These are phyloP conservation scores for Basileuterus tristriatus DNA, from an alignment of 2,797 vertebrate species.

Conservation along the genomic window DNA sequence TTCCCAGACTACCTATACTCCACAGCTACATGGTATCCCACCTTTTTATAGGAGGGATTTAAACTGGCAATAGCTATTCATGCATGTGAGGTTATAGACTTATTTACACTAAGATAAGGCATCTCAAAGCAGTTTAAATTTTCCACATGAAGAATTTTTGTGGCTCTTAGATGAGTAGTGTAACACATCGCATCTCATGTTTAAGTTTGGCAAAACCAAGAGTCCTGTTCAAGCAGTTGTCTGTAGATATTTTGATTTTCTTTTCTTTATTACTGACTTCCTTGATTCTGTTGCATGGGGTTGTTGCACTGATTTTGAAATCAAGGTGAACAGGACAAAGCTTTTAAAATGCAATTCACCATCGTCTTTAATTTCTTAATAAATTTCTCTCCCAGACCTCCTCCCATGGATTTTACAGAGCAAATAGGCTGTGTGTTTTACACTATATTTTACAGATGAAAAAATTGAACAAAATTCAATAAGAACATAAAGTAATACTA, in stretches of 20 bases:
- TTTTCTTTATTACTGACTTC: not conserved
- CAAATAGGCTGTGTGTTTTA: not conserved
- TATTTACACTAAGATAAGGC: not conserved
- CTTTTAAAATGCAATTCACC: not conserved
- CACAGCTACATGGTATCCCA: accelerated
- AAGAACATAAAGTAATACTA: conserved; percentile 60
- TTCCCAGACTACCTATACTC: not conserved
- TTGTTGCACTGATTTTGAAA: conserved; percentile 26
- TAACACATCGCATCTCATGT: not conserved
- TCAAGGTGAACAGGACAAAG: not conserved
- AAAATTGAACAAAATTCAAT: conserved; percentile 32
- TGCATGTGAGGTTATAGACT: not conserved
- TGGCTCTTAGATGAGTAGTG: not conserved
- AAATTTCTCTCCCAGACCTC: conserved; percentile 25
- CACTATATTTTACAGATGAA: not conserved
- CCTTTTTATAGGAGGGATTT: not conserved
- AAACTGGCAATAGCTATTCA: not conserved
- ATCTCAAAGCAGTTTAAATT: not conserved
- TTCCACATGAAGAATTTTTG: not conserved
- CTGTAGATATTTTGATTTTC: not conserved
- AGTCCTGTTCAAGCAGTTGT: not conserved
- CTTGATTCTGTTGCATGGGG: not conserved
- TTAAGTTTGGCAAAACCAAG: not conserved
- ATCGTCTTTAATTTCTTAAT: conserved; percentile 25
- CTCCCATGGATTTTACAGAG: conserved; percentile 32